Conservation (phyloP, 1,140 invertebrate genomes). For the Sitobion miscanthi region DNA sequence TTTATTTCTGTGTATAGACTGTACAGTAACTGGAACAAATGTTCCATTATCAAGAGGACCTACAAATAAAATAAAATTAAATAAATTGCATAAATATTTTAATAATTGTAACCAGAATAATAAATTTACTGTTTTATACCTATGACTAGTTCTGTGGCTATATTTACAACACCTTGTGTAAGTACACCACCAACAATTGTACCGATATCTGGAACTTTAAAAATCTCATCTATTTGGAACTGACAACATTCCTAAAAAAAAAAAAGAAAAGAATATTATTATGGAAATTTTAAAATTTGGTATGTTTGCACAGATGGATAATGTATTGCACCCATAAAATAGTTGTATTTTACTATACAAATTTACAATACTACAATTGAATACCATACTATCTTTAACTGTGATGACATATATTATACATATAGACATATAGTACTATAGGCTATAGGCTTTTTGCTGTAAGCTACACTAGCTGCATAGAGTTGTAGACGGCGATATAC, state of each 20-base stretch:
- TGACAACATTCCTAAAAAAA: constrained; percentile 61
- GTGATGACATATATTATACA: background rate
- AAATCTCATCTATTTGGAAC: constrained; percentile 94
- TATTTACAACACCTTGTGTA: constrained; percentile 82
- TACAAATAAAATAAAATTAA: constrained; percentile 59
- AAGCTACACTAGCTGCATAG: no score
- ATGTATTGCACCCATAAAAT: background rate
- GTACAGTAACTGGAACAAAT: constrained; percentile 79
- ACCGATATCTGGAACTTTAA: constrained; percentile 75
- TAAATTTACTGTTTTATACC: constrained; percentile 62
- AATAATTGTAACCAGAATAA: background rate
- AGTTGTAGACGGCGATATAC: no score
- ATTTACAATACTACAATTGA: background rate
- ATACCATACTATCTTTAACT: background rate
- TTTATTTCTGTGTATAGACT: constrained; percentile 88
- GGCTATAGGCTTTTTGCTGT: no score
- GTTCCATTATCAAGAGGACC: constrained; percentile 86
- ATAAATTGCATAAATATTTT: background rate
- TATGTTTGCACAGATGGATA: background rate
- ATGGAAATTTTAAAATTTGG: background rate
- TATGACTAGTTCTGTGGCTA: constrained; percentile 79
- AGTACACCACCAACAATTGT: constrained; percentile 86
- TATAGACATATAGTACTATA: no score
- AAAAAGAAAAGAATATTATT: background rate
- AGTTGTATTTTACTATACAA: background rate